phyloP scores from a whole-genome alignment of 2,797 vertebrate genomes.

The Clangula hyemalis region DNA sequence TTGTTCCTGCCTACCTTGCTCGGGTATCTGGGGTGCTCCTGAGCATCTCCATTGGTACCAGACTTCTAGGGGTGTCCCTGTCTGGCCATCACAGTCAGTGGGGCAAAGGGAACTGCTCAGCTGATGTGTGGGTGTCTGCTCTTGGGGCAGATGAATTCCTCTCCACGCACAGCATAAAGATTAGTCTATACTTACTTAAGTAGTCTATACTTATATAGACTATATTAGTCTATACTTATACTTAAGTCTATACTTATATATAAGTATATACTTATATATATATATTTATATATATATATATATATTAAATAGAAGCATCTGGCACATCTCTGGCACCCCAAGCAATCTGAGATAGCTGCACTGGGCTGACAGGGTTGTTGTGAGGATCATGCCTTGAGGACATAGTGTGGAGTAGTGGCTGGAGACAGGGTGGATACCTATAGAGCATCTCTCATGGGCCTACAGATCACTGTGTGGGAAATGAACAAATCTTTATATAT shows the following conservation, averaged over 20 bases:
- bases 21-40: not conserved
- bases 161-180: not conserved
- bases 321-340: rapidly evolving
- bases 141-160: not conserved
- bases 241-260: too few species aligned
- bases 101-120: not conserved
- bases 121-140: not conserved
- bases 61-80: rapidly evolving
- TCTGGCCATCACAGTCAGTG: not conserved
- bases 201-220: too few species aligned
- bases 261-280: too few species aligned
- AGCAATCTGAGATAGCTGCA: not conserved
- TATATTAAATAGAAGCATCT: not conserved
- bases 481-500: rapidly evolving
- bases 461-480: not conserved
- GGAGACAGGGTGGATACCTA: not conserved
- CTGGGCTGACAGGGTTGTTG: not conserved
- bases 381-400: not conserved
- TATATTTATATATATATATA: too few species aligned
- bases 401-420: not conserved
- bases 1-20: not conserved
- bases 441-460: not conserved
- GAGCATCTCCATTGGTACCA: not conserved
- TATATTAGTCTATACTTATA: too few species aligned
- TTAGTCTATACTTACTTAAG: rapidly evolving